Conservation (phyloP, 2,888 invertebrate species). For the Rotaria sp. region DNA sequence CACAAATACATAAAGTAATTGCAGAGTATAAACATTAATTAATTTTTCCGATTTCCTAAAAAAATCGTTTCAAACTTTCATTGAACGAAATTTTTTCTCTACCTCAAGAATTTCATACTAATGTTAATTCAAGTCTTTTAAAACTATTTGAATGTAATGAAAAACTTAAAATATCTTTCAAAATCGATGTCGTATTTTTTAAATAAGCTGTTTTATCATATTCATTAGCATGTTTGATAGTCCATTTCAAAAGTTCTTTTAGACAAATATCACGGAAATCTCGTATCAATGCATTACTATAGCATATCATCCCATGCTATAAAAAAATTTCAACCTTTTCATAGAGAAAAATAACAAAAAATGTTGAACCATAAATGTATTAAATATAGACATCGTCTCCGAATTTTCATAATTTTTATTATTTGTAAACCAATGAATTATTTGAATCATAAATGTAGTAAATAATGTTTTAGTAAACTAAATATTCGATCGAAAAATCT, state of each 20-base stretch:
- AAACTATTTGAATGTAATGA: slow-evolving; percentile 61
- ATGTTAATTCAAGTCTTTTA: slow-evolving; percentile 65
- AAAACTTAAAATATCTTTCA: slow-evolving; percentile 62
- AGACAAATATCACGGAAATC: slow-evolving; percentile 62
- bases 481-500: background rate
- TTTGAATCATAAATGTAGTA: slow-evolving; percentile 63
- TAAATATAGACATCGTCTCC: slow-evolving; percentile 61
- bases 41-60: slow-evolving; percentile 61
- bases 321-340: slow-evolving; percentile 57
- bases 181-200: slow-evolving; percentile 57
- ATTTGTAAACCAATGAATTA: slow-evolving; percentile 66
- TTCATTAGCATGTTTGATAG: slow-evolving; percentile 60
- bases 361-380: slow-evolving; percentile 61
- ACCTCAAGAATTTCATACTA: slow-evolving; percentile 71
- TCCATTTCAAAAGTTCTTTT: slow-evolving; percentile 65
- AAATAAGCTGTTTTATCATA: slow-evolving; percentile 24
- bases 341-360: slow-evolving; percentile 62
- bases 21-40: slow-evolving; percentile 63
- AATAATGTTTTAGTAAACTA: slow-evolving; percentile 61
- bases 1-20: slow-evolving; percentile 63
- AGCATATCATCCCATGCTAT: slow-evolving; percentile 63
- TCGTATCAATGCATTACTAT: slow-evolving; percentile 61
- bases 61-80: no score
- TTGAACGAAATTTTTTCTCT: slow-evolving; percentile 10
- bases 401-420: slow-evolving; percentile 57